phyloP scores from a whole-genome alignment of 2,797 vertebrate genomes.

The Anomalospiza imberbis region DNA sequence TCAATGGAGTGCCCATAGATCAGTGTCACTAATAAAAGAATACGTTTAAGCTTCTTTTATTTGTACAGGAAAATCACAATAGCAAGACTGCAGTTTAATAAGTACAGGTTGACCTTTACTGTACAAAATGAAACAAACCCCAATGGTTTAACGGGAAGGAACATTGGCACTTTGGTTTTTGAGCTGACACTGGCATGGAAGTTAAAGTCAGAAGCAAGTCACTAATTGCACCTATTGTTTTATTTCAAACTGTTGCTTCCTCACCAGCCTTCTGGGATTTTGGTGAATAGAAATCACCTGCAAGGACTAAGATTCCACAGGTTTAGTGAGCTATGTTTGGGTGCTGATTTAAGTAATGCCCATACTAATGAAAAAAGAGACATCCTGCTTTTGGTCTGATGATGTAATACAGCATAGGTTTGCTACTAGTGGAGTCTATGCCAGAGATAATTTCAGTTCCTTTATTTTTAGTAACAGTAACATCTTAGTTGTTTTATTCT shows the following conservation, averaged over 20 bases:
- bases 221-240: background rate
- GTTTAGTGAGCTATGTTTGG: background rate
- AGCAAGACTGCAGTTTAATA: background rate
- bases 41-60: background rate
- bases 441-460: background rate
- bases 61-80: background rate
- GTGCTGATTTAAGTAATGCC: background rate
- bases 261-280: background rate
- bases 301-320: background rate
- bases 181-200: background rate
- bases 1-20: background rate
- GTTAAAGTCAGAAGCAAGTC: background rate
- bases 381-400: background rate
- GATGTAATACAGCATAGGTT: background rate
- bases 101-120: background rate
- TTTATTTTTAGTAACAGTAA: background rate
- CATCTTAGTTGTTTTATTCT: background rate
- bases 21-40: background rate
- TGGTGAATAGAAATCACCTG: background rate
- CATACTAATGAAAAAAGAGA: background rate
- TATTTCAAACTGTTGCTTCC: background rate
- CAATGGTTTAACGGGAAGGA: background rate
- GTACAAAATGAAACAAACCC: background rate
- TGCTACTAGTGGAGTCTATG: background rate
- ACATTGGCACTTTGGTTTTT: accelerated